Base-by-base conservation (phyloP, 1,140 invertebrate species). In the Aphelenchoides fujianensis region DNA sequence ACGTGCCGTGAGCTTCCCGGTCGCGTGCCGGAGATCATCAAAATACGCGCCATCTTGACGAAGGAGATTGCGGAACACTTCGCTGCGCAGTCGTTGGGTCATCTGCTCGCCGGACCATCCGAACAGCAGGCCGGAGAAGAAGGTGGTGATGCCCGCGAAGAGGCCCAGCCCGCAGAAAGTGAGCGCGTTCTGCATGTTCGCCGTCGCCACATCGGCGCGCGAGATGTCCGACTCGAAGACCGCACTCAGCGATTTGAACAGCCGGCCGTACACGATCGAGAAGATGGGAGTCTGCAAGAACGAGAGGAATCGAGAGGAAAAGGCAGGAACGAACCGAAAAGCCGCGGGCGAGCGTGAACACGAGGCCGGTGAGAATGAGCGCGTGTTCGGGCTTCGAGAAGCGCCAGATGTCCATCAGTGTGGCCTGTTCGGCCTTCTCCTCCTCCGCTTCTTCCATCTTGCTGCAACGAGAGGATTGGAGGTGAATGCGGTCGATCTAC, bases 21-120 rank as follows among this genome's bases (percentile, higher is more conserved):
- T 79, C 52, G 77, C 78, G 75, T 88, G 87, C n/a, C 83, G 79
- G 3, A 79, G 77, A 61, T 87, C 81, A 79, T 88, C 88, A 84
- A 86, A 88, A 71, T 77, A 88, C 2, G 82, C 63, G 41, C 87
- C 86, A 64, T 88, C 86, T 84, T 87, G 84, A 54, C 84, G 76
- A n/a, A 88, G 59, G 76, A 88, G 84, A 27, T 86, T 83, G 1
- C 3, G 34, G 31, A 73, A 77, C 28, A 72, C 74, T 63, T 64
- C 74, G 27, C 72, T 55, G 23, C 75, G 27, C 3, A 77, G 34
- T 2, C 75, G 19, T 16, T 34, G 32, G 3, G 77, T 74, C 68
- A 78, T 75, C 32, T 55, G 36, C 72, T 78, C 77, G 5, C 77
- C 77, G 53, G 68, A 68, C 19, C 41, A 69, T 32, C 76, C 76